Base-by-base conservation (phyloP, 2,113 vertebrate genomes). In the Lophotis ruficrista region DNA sequence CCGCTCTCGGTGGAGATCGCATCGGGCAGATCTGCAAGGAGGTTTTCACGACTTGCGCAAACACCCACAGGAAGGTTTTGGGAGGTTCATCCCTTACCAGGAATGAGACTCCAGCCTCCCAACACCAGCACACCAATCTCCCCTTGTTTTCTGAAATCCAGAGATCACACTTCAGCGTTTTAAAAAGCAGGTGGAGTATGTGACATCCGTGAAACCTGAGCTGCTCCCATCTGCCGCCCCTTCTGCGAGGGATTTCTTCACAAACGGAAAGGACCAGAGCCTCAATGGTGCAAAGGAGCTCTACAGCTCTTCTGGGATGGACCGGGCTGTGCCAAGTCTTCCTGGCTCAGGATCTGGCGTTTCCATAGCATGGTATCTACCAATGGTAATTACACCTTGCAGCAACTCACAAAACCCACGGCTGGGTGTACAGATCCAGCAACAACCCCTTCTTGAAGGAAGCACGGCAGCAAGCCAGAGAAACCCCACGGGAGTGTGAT, bases 181-280 rank as follows among this genome's bases (percentile, higher is more conserved):
- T 50, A 53, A 45, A 45, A 24, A 77, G 71, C 89, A 91, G 71
- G 38, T 6, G n/a, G 76, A 83, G 66, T 1, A 30, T 2, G 35
- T 51, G 90, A 76, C 78, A 76, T 54, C 11, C 9, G 0, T 9
- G 83, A 62, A 94, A 94, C 75, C 50, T 64, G 85, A 94, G 94
- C 85, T 94, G 94, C 75, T 92, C 85, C 95, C 95, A 92, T 96
- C 90, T 94, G 85, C 94, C 11, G 14, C 41, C 86, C 83, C 88
- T 90, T 80, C 94, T 94, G 90, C 1, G 2, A 68, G 85, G 62
- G 66, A 65, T 86, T 80, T 72, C 75, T 71, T 17, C 58, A 9
- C 16, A 7, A 14, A 43, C 1, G 21, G 65, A 16, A 23, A 65
- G 58, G 65, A 43, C 3, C 71, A 69, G 38, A 48, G 48, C 75